phyloP scores from a whole-genome alignment of 1,140 invertebrate species.

The Aphis gossypii region DNA sequence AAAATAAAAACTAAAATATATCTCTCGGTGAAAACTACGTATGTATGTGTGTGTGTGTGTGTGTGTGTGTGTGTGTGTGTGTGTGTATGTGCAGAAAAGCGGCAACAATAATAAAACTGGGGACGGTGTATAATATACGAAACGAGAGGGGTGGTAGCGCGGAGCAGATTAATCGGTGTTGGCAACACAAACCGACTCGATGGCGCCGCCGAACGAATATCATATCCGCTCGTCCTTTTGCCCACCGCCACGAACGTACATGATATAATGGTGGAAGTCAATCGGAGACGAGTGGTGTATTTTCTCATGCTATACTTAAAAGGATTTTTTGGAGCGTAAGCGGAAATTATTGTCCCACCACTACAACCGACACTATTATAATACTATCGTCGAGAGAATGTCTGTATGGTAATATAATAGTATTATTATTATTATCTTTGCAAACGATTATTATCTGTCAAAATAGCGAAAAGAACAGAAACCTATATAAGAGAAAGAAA shows the following conservation, averaged over 20 bases:
- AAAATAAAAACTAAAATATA: constrained; percentile 50
- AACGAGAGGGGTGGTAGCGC: background rate
- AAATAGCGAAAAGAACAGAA: background rate
- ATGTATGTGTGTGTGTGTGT: background rate
- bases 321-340: constrained; percentile 5
- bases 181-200: constrained; percentile 42
- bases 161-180: constrained; percentile 52
- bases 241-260: background rate
- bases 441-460: constrained; percentile 11
- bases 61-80: background rate
- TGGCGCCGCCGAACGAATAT: constrained; percentile 39
- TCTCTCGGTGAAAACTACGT: constrained; percentile 13
- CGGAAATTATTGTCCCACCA: constrained; percentile 13
- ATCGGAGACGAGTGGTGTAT: constrained; percentile 1
- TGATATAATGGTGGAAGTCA: constrained; percentile 11
- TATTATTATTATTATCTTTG: background rate
- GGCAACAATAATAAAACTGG: constrained; percentile 49
- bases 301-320: constrained; percentile 3
- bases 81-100: background rate
- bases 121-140: background rate
- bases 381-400: background rate
- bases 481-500: background rate
- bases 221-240: background rate
- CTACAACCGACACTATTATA: constrained; percentile 9
- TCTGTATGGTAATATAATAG: background rate